Evolutionary conservation across 1,140 invertebrate genomes (phyloP), one percentile per base, ranked within the genome.

Genomic region (Wasmannia auropunctata): DNA sequence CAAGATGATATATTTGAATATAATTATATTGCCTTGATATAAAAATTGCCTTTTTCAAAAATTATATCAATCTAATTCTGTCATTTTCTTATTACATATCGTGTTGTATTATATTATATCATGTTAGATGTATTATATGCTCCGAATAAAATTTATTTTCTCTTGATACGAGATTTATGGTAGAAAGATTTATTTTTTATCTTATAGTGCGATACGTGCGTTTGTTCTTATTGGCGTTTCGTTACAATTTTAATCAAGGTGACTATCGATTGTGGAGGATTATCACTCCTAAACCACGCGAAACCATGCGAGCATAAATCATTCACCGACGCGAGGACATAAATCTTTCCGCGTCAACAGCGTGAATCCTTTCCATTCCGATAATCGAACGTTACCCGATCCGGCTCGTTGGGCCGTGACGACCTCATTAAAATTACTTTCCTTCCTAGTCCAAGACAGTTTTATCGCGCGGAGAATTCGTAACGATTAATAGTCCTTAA

Each of bases 401-500:
- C 22, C 58, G 16, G 58, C 31, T 83, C 56, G 46, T 54, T 40
- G 67, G 40, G 40, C 70, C 25, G 65, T 56, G 40, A 75, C 60
- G 81, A 60, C 54, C 86, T 86, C 51, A 85, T 89, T 88, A 86
- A 80, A 86, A 34, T 60, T 79, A 77, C 58, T 88, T 77, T 80
- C 46, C 22, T 51, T 51, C 37, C n/a, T 14, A 83, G 8, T 51
- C 51, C 74, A 58, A 83, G 79, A 74, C 51, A 60, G 69, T 72
- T 83, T 58, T 83, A 83, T 74, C 51, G 51, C 16, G 46, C 67
- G n/a, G n/a, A 8, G 37, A 74, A 60, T 83, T 72, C n/a, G 25
- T 56, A 43, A 74, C 22, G 51, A 83, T 83, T 83, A 72, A 83
- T 83, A 72, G 51, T 31, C n/a, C 40, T 34, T 58, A 54, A 79